Evolutionary conservation across 2,113 vertebrate species (phyloP).

Genomic region (Parus major): DNA sequence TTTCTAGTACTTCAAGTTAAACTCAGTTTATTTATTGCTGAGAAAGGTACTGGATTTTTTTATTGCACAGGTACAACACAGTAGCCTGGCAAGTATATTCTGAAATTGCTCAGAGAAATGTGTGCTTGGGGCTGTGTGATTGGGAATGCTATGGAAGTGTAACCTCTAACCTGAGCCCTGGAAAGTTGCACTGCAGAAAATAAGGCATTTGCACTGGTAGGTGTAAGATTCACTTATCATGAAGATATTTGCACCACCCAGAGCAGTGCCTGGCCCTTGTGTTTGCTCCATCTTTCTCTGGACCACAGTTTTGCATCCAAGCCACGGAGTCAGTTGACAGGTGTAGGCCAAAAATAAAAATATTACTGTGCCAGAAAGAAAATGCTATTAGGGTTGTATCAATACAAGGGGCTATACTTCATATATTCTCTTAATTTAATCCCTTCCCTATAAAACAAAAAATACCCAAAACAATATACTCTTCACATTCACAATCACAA

Average conservation of each 20-base stretch:
- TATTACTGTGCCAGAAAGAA: background rate
- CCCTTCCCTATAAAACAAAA: background rate
- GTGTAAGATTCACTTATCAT: background rate
- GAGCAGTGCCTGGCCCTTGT: background rate
- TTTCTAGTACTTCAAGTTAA: background rate
- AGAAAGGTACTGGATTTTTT: background rate
- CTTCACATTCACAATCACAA: background rate
- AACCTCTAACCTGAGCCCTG: background rate
- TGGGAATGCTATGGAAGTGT: background rate
- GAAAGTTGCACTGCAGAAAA: background rate
- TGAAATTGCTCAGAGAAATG: background rate
- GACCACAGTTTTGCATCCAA: background rate
- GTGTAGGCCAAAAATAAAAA: background rate
- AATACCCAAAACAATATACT: background rate
- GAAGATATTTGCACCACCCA: background rate
- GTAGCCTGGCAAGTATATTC: background rate
- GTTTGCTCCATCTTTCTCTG: background rate
- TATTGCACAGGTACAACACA: background rate
- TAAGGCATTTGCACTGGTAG: background rate
- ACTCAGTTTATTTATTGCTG: background rate
- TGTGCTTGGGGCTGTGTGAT: rapidly evolving
- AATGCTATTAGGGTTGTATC: background rate
- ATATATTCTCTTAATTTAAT: background rate
- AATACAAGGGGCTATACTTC: background rate
- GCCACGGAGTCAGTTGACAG: background rate